Conservation (phyloP, 1,140 invertebrate species). For the Caenorhabditis elegans region WBcel235 BX284606.5:3338001-3338500, state of each 20-base stretch:
- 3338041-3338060: background rate
- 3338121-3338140: slow-evolving; percentile 42
- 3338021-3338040: background rate
- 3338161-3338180: background rate
- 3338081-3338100: slow-evolving; percentile 47
- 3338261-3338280: background rate
- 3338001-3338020: background rate
- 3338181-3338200: background rate
- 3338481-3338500: background rate
- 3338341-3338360: slow-evolving; percentile 8
- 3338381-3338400: background rate
- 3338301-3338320: background rate
- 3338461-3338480: background rate
- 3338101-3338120: slow-evolving; percentile 46
- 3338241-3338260: background rate
- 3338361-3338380: background rate
- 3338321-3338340: slow-evolving; percentile 28
- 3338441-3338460: background rate
- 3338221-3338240: background rate
- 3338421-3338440: slow-evolving; percentile 4
- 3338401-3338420: background rate
- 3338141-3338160: slow-evolving; percentile 28
- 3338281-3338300: background rate
- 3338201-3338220: slow-evolving; percentile 5
- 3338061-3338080: background rate